Base-by-base conservation (phyloP, 2,888 invertebrate genomes). In the Mythimna ferrago region DNA sequence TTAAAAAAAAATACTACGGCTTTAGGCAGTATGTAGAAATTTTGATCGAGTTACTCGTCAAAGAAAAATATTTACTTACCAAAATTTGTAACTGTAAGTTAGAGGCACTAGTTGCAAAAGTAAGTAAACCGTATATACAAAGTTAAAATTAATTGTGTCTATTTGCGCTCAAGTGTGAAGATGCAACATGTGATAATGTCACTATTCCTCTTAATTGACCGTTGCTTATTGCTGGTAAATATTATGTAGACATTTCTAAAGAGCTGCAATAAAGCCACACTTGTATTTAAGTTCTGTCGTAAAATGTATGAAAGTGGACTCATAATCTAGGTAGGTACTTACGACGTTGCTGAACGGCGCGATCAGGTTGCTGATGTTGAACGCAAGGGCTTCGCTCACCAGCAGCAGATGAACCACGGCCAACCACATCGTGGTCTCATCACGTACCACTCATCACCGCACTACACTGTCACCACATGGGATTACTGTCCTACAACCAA, bases 351-450 rank as follows among this genome's bases (percentile, higher is more conserved):
- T 87, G 78, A 91, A 87, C 66, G 89, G 85, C 21, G 78, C 66
- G 54, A 85, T 85, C 54, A 89, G 83, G 75, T 91, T 86, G 86
- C 92, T 96, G 81, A 90, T 83, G 88, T 95, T 95, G 65, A 91
- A 90, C 61, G 93, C 90, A 75, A 92, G 85, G 65, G 89, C 88
- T 85, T 89, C 89, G 80, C 87, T 93, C 86, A 95, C 85, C 87
- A 96, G 88, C 89, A 96, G 89, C 86, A 96, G 85, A 79, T 92
- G 89, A 84, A 92, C 91, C 78, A 93, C 85, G 77, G 90, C 90
- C 90, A 92, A 80, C 94, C 94, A 94, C 96, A 96, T 96, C 84
- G 84, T 94, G 89, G 83, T 84, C 88, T 89, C 94, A 94, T 94
- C 94, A 93, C 93, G 89, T 77, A 85, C 78, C 77, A 82, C 81